Evolutionary conservation across 1,140 invertebrate species (phyloP), one percentile per base, ranked within the genome.

Genomic region (Agrypnia vestita): DNA sequence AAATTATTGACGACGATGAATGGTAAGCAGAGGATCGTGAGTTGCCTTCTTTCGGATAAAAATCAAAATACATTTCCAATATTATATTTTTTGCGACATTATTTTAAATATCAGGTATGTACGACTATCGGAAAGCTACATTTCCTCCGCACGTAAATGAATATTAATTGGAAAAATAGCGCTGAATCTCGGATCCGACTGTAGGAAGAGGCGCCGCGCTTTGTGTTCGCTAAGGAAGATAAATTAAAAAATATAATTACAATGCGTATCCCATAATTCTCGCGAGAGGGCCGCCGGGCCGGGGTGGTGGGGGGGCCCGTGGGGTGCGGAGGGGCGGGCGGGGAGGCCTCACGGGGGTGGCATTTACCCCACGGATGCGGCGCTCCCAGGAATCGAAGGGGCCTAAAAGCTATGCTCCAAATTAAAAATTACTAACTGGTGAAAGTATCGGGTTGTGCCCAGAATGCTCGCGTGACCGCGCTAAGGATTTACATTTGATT

Each of bases 161-260:
- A 62, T 75, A 53, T 75, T 75, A 75, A 75, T 53, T 59, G n/a
- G 59, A 43, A 43, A 53, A 56, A 44, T 17, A 59, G 44, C 59
- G 55, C 59, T 59, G 56, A 44, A 69, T 78, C 67, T 79, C 71
- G 51, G 69, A 17, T 69, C 67, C 46, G 47, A 49, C 76, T 74
- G 55, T 74, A 73, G 67, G 78, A 80, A 80, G 81, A 82, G 81
- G 56, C 80, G 75, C 79, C 76, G 69, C 72, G 76, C 82, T 79
- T 89, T 89, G 88, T 89, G 88, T 88, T 87, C 87, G 87, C 88
- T 89, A 90, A 90, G 89, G 89, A 90, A 90, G 89, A 90, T 90
- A 90, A 90, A 90, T 90, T 90, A 90, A 90, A 90, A 90, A 90
- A 90, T 90, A 90, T 90, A 90, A 90, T 90, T 90, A 90, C 89